Evolutionary conservation across 2,888 invertebrate species (phyloP).

Genomic region (Pseudeuparius sepicola): DNA sequence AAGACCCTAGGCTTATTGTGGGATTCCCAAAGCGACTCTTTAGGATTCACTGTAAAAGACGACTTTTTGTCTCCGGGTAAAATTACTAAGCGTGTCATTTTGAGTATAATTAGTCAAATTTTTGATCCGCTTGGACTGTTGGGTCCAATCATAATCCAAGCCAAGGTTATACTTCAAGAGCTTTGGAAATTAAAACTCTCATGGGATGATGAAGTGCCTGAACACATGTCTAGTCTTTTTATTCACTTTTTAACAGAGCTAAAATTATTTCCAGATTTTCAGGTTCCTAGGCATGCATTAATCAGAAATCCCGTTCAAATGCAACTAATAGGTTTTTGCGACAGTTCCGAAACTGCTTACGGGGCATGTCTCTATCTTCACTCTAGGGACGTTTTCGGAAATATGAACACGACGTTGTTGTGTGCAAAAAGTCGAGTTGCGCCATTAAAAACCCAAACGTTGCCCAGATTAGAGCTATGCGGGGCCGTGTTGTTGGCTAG

Average conservation of each 20-base stretch:
- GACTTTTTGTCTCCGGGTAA: too few species aligned
- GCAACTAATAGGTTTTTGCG: constrained; percentile 19
- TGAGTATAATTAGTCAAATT: too few species aligned
- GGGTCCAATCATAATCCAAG: constrained; percentile 20
- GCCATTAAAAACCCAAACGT: constrained; percentile 15
- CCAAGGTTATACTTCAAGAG: constrained; percentile 19
- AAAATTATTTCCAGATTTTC: constrained; percentile 6
- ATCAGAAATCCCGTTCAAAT: constrained; percentile 7
- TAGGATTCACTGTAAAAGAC: too few species aligned
- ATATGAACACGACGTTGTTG: constrained; percentile 12
- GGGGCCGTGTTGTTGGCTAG: constrained; percentile 20
- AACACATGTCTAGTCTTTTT: constrained; percentile 9
- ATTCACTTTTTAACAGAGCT: constrained; percentile 4
- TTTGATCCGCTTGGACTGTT: constrained; percentile 24
- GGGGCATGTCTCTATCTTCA: constrained; percentile 18
- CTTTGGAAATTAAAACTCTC: constrained; percentile 18
- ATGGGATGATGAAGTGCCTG: constrained; percentile 22
- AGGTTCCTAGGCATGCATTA: constrained; percentile 10
- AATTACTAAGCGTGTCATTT: too few species aligned
- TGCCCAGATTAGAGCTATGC: constrained; percentile 20
- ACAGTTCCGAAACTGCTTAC: constrained; percentile 17
- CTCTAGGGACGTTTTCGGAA: constrained; percentile 8
- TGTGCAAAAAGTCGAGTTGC: constrained; percentile 22
- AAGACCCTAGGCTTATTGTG: too few species aligned
- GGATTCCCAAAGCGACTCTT: too few species aligned